phyloP scores from a whole-genome alignment of 2,113 vertebrate species.

The Austrofundulus limnaeus region DNA sequence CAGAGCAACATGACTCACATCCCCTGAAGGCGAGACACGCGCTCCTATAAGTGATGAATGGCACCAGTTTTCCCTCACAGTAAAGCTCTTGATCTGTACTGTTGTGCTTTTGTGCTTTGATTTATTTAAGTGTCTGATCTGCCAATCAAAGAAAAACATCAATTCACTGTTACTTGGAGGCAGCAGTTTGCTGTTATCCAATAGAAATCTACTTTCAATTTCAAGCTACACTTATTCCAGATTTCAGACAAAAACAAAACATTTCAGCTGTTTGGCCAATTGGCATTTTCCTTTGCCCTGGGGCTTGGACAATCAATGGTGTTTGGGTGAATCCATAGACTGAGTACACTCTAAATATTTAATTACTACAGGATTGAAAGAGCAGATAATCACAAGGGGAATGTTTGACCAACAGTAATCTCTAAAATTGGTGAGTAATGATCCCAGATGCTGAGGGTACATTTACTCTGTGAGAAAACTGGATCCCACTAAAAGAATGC shows the following conservation, averaged over 20 bases:
- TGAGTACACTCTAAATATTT: conserved; percentile 74
- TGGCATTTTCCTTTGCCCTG: conserved; percentile 49
- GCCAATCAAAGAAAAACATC: conserved; percentile 40
- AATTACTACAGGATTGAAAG: conserved; percentile 66
- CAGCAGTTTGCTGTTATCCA: conserved; percentile 22
- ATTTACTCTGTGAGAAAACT: conserved; percentile 21
- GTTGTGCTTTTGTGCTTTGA: conserved; percentile 11
- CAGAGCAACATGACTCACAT: conserved; percentile 33
- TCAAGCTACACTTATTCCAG: conserved; percentile 21
- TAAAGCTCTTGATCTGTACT: conserved; percentile 6
- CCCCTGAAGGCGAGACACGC: conserved; percentile 10
- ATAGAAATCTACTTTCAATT: conserved; percentile 33
- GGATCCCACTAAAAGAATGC: background rate
- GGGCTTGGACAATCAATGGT: conserved; percentile 59
- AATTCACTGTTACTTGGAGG: conserved; percentile 28
- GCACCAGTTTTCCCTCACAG: background rate
- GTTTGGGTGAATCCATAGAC: conserved; percentile 63
- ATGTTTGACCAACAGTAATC: conserved; percentile 61
- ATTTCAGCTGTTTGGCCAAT: conserved; percentile 58
- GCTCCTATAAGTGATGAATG: conserved; percentile 9
- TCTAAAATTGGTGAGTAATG: conserved; percentile 61
- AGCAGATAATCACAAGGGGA: conserved; percentile 51
- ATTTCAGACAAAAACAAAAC: conserved; percentile 33
- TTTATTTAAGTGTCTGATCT: conserved; percentile 22
- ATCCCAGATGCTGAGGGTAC: conserved; percentile 34